phyloP scores from a whole-genome alignment of 2,888 invertebrate genomes.

The Melinopterus prodromus region DNA sequence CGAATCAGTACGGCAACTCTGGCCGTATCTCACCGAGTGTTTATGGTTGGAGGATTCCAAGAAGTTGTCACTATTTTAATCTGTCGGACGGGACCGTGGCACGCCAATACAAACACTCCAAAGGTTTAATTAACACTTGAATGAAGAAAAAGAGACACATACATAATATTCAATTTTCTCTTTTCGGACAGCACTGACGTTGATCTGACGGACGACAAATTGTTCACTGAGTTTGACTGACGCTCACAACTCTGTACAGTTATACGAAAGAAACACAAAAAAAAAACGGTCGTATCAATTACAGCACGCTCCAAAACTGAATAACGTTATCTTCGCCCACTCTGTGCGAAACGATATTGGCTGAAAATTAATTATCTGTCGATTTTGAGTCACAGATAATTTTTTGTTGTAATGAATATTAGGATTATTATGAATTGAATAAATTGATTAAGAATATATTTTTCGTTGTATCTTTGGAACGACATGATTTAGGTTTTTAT shows the following conservation, averaged over 20 bases:
- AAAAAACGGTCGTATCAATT: background rate
- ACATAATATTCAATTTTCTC: background rate
- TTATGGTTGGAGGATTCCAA: background rate
- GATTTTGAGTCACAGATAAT: background rate
- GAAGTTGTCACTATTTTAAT: slow-evolving; percentile 4
- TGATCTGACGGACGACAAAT: slow-evolving; percentile 4
- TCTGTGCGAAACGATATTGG: background rate
- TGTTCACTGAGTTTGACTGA: background rate
- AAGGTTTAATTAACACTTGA: slow-evolving; percentile 4
- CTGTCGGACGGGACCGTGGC: background rate
- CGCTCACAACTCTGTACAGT: background rate
- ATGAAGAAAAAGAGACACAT: background rate
- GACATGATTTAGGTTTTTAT: background rate
- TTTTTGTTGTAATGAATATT: too few relatives aligned
- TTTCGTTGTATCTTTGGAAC: too few relatives aligned
- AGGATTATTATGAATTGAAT: too few relatives aligned
- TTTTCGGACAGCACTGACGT: background rate
- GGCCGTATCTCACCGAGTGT: background rate
- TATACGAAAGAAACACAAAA: background rate
- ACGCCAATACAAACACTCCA: background rate
- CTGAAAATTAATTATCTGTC: background rate
- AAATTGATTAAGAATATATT: too few relatives aligned
- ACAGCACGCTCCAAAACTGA: background rate
- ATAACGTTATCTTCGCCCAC: background rate
- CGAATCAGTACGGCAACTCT: too few relatives aligned